Conservation (phyloP, 2,113 vertebrate genomes). For the Ahaetulla prasina region DNA sequence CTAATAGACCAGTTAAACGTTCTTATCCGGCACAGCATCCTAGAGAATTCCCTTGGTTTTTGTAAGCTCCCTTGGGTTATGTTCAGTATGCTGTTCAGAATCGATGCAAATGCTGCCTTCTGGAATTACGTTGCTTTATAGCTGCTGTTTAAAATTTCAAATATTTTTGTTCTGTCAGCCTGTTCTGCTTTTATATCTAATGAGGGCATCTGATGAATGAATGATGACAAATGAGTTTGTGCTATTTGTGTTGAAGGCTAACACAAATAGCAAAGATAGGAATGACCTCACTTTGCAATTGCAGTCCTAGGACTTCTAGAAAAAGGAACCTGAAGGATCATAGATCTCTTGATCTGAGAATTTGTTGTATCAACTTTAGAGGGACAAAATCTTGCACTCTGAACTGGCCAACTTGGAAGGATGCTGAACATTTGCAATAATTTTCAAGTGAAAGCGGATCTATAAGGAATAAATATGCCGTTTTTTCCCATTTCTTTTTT, state of each 20-base stretch:
- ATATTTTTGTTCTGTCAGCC: background rate
- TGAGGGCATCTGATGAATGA: background rate
- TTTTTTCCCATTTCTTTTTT: background rate
- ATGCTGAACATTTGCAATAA: background rate
- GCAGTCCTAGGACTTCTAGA: background rate
- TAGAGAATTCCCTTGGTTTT: background rate
- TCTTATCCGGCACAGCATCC: background rate
- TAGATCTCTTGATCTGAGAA: background rate
- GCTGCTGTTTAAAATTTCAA: background rate
- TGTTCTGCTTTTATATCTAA: background rate
- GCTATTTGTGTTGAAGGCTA: background rate
- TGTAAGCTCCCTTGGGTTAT: background rate
- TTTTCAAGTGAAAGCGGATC: background rate
- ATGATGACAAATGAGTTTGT: background rate
- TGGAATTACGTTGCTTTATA: background rate
- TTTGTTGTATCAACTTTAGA: background rate
- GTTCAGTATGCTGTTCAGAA: background rate
- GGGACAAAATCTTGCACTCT: background rate
- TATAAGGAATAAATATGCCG: too few relatives aligned
- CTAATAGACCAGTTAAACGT: background rate
- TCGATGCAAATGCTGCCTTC: background rate
- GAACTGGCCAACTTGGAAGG: background rate
- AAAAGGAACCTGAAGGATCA: background rate
- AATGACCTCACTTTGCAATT: background rate
- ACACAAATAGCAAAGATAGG: background rate